Base-by-base conservation (phyloP, 1,140 invertebrate species). In the Diorhabda elongata region DNA sequence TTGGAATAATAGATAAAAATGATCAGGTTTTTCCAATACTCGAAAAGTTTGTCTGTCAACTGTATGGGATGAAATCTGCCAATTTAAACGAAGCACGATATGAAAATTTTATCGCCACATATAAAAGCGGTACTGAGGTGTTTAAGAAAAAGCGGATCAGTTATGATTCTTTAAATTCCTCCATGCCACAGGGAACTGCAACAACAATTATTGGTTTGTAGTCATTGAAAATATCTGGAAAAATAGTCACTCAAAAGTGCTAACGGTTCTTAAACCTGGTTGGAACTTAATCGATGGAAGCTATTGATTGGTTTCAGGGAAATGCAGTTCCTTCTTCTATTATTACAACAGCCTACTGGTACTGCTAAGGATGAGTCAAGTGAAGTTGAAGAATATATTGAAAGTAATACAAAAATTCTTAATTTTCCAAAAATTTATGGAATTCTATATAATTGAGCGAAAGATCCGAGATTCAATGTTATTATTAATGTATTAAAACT, bases 51-150 rank as follows among this genome's bases (percentile, higher is more conserved):
- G 69, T 71, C 9, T 71, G 66, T 52, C 80, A 81, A 81, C 80
- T 76, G 81, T 82, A 83, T 81, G 81, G 81, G 80, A 81, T 82
- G 79, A 78, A 81, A 80, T 71, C 58, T 69, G 42, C 58, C 69
- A 69, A 44, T 44, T 60, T 74, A 68, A 75, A 75, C 70, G 59
- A 75, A 60, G 72, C 65, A 66, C 68, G 69, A 58, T 71, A 70
- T 68, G 69, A 75, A 66, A 73, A 75, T 66, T 75, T 75, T 57
- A 67, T 75, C 61, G 73, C 72, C 45, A 60, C 4, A 57, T 8
- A 8, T 57, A 11, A 5, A 57, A 11, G 11, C 7, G 2, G 5
- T n/a, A 59, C 9, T 59, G 58, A 59, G 26, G 1, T n/a, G 26
- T 59, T 59, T 41, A 2, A 8, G 26, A 59, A 59, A 9, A 59